Conservation (phyloP, 2,113 vertebrate genomes). For the Otocyon megalotis region DNA sequence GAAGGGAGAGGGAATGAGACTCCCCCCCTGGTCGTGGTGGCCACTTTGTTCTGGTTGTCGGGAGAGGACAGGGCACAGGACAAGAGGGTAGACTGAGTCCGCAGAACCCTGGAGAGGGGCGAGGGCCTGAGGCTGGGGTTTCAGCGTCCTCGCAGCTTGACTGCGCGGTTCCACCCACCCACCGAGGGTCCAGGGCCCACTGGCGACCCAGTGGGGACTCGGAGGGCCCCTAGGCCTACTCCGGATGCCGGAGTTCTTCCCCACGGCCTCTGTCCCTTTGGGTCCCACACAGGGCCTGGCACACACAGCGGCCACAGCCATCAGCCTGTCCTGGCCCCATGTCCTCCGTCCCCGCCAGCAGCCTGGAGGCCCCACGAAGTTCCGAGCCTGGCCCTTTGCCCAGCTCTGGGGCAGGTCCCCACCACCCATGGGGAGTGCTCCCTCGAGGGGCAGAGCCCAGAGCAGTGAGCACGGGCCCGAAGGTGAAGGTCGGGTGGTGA, state of each 20-base stretch:
- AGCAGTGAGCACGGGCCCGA: neutral
- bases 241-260: neutral
- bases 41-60: neutral
- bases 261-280: neutral
- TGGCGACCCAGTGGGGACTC: neutral
- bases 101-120: neutral
- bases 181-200: neutral
- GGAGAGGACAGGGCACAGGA: neutral
- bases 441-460: neutral
- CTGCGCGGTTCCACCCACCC: neutral
- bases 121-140: neutral
- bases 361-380: neutral
- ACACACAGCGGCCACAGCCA: neutral
- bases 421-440: neutral
- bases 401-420: fast-evolving
- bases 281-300: neutral
- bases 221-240: neutral
- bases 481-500: fast-evolving
- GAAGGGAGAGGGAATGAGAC: neutral
- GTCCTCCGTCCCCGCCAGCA: neutral
- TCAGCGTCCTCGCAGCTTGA: too few species aligned
- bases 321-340: neutral
- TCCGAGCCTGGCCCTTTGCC: neutral
- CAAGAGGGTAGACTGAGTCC: neutral
- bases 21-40: neutral